Evolutionary conservation across 2,888 invertebrate genomes (phyloP).

Genomic region (Thumatha senex): DNA sequence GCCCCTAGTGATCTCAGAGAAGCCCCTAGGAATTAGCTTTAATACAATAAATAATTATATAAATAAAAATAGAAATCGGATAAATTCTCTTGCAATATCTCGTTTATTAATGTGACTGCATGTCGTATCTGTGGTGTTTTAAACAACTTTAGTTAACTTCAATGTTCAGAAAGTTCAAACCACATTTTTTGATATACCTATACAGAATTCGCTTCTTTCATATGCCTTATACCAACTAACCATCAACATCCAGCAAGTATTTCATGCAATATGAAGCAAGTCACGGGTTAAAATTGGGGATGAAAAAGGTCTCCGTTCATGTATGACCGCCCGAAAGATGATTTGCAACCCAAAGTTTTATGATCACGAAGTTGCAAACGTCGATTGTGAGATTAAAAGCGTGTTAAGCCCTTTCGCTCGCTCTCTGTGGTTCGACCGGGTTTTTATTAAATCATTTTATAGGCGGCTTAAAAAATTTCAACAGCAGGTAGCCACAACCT

Average conservation of each 20-base stretch:
- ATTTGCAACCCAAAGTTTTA: conserved; percentile 37
- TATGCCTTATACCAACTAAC: conserved; percentile 11
- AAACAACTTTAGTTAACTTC: too few relatives aligned
- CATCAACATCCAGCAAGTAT: conserved; percentile 15
- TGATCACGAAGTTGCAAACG: conserved; percentile 30
- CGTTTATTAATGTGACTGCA: too few relatives aligned
- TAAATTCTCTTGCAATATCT: too few relatives aligned
- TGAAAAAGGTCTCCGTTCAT: conserved; percentile 30
- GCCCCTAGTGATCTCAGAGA: too few relatives aligned
- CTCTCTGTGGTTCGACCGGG: conserved; percentile 10
- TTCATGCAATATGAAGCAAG: conserved; percentile 26
- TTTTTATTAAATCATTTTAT: conserved; percentile 27
- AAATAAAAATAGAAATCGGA: too few relatives aligned
- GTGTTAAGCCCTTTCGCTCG: conserved; percentile 22
- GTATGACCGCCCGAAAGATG: conserved; percentile 30
- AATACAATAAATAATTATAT: too few relatives aligned
- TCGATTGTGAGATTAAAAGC: conserved; percentile 34
- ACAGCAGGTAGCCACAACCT: too few relatives aligned
- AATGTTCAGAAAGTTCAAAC: too few relatives aligned
- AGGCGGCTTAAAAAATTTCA: too few relatives aligned
- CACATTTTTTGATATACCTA: background rate
- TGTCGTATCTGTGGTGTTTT: too few relatives aligned
- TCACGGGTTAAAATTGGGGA: conserved; percentile 37
- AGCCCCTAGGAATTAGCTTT: too few relatives aligned
- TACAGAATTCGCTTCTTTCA: conserved; percentile 9